Evolutionary conservation across 2,113 vertebrate species (phyloP).

Genomic region (Accipiter virgatus): DNA sequence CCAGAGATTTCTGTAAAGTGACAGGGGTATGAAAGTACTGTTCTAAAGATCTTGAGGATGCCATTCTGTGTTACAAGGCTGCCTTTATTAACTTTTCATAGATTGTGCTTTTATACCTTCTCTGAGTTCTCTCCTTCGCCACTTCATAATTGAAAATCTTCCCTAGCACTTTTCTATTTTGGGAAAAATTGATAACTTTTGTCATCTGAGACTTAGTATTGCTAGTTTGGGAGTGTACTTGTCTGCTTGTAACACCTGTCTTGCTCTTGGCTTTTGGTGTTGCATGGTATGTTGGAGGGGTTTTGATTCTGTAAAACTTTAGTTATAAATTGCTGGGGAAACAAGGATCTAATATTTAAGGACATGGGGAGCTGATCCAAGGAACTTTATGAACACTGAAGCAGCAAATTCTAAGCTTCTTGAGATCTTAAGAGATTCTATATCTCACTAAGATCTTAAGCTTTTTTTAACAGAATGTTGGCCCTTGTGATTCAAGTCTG

Average conservation of each 20-base stretch:
- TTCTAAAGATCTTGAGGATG: not conserved
- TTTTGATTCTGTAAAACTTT: not conserved
- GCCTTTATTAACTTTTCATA: accelerated
- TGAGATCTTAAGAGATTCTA: not conserved
- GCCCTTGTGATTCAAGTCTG: not conserved
- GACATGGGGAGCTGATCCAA: not conserved
- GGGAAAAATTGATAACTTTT: not conserved
- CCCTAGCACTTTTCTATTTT: not conserved
- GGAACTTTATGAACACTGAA: not conserved
- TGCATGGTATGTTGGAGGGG: not conserved
- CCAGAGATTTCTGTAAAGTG: not conserved
- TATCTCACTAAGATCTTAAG: not conserved
- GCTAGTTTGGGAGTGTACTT: not conserved
- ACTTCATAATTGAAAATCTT: not conserved
- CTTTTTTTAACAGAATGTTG: accelerated
- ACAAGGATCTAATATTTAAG: not conserved
- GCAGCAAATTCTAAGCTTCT: not conserved
- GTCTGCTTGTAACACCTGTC: not conserved
- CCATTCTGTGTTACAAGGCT: not conserved
- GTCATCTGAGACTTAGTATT: not conserved
- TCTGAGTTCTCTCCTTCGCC: not conserved
- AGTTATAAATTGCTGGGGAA: not conserved
- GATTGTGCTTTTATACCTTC: not conserved
- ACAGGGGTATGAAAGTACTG: not conserved
- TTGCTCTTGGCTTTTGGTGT: not conserved